Evolutionary conservation across 2,113 vertebrate genomes (phyloP).

Genomic region (Mustela lutreola): DNA sequence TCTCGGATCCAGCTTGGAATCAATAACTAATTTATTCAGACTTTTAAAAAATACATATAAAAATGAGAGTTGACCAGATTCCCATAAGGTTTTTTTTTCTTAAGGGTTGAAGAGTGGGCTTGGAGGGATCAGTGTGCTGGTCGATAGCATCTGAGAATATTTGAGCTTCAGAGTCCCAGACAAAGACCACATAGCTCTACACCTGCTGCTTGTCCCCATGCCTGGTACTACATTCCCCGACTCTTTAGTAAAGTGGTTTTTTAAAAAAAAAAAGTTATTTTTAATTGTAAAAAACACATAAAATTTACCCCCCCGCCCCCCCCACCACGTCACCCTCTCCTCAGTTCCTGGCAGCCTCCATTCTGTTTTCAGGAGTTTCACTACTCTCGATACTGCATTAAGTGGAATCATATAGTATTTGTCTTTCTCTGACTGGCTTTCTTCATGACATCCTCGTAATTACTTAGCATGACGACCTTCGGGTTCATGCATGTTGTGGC

Average conservation of each 20-base stretch:
- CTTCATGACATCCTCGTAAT: neutral
- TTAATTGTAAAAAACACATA: neutral
- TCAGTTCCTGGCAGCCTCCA: neutral
- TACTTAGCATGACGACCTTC: neutral
- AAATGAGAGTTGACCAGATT: slow-evolving; percentile 61
- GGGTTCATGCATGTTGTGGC: neutral
- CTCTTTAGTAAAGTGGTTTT: neutral
- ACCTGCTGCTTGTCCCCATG: neutral
- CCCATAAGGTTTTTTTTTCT: neutral
- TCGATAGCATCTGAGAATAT: neutral
- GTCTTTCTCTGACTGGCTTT: neutral
- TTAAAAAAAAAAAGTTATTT: neutral
- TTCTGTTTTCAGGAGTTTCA: slow-evolving; percentile 14
- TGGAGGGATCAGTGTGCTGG: neutral
- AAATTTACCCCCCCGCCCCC: neutral
- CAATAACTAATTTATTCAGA: neutral
- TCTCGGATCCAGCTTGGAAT: slow-evolving; percentile 51
- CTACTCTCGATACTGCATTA: neutral
- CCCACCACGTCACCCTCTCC: no score
- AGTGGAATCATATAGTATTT: neutral
- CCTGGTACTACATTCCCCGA: neutral
- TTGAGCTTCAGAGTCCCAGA: neutral
- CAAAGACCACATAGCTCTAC: neutral
- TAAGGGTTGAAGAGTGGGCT: neutral
- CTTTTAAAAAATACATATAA: neutral